Evolutionary conservation across 2,888 invertebrate genomes (phyloP), one percentile per base, ranked within the genome.

Genomic region (Melolontha melolontha): DNA sequence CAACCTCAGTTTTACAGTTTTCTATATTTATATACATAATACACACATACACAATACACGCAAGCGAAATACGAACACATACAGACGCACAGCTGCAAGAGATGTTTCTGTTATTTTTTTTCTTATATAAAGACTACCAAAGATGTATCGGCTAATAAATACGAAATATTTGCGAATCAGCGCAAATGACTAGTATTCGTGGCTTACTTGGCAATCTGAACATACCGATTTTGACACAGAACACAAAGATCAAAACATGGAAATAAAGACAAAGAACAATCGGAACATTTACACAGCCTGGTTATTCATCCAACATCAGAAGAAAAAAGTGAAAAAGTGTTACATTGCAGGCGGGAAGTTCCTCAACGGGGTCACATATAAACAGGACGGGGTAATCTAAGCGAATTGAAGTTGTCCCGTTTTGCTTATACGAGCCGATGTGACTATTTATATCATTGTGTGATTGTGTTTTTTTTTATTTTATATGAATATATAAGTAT

Each of bases 401-500:
- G 65, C 50, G 27, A 54, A 51, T 62, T 66, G 67, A 68, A 71
- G 49, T 67, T 68, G 67, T 71, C 68, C 69, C 69, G 68, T 64
- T 67, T 71, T 73, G 70, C 72, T 70, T 74, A 73, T 73, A 68
- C 70, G 70, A 74, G 73, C 76, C 76, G 76, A 78, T 75, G 80
- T 80, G 81, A 80, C 81, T 81, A 81, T 81, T 80, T 75, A 76
- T 77, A 77, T 77, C 74, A 71, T 73, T 59, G 75, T 75, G 74
- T 75, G 75, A 75, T 72, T 75, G 75, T 71, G 73, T 68, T 63
- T 67, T 54, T 62, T 64, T 51, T 65, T 65, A 54, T 65, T 54
- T 65, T 65, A 52, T 62, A 62, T 62, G 47, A 62, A 62, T 62
- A 62, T 62, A 47, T 62, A 62, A 47, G 59, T 62, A 62, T 62